These are phyloP conservation scores for Drosophila athabasca DNA, from an alignment of 1,140 invertebrate genomes.

Conservation along the genomic window DNA sequence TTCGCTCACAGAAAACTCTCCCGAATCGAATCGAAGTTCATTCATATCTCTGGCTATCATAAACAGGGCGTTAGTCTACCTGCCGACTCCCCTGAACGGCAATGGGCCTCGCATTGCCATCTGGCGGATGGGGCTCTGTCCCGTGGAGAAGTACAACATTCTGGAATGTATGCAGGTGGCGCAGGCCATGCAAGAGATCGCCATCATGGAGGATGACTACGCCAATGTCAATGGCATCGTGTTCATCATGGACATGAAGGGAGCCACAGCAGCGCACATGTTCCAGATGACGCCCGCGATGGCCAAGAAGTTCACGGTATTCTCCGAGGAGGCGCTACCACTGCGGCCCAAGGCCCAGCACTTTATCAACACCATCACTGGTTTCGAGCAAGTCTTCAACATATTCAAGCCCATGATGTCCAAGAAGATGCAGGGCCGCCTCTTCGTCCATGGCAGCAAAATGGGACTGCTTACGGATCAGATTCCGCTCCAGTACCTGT, in stretches of 20 bases:
- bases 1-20: neutral
- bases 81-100: constrained; percentile 77
- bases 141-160: constrained; percentile 63
- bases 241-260: constrained; percentile 84
- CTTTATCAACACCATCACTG: constrained; percentile 84
- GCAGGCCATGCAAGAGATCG: constrained; percentile 58
- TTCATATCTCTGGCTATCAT: neutral
- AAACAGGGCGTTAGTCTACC: constrained; percentile 50
- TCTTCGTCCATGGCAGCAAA: constrained; percentile 85
- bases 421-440: constrained; percentile 84
- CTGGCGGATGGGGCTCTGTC: constrained; percentile 45
- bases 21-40: neutral
- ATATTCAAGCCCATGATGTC: constrained; percentile 85
- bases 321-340: constrained; percentile 85
- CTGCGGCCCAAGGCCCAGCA: constrained; percentile 84
- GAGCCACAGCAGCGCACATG: constrained; percentile 83
- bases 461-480: constrained; percentile 83
- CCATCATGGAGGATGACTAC: constrained; percentile 84
- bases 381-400: constrained; percentile 84
- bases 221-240: constrained; percentile 84
- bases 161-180: constrained; percentile 59
- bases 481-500: constrained; percentile 84
- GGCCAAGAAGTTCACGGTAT: constrained; percentile 84
- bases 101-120: constrained; percentile 63
- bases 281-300: constrained; percentile 84